Evolutionary conservation across 2,113 vertebrate genomes (phyloP).

Genomic region (Penelope pileata): DNA sequence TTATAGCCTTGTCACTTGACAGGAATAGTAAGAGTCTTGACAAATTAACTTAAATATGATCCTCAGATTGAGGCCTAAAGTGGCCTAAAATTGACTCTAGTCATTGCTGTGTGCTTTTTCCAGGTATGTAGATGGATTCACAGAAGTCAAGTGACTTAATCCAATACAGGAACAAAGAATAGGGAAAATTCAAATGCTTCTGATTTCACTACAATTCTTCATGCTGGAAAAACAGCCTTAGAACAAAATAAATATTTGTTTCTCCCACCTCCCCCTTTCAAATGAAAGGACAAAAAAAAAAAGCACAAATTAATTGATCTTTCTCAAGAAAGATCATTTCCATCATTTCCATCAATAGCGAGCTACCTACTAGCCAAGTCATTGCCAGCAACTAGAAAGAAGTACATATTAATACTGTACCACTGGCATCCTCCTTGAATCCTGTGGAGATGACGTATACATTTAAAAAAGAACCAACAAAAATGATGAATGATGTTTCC

Average conservation of each 20-base stretch:
- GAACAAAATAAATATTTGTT: too few relatives aligned
- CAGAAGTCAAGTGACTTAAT: neutral
- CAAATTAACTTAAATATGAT: neutral
- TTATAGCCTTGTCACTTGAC: neutral
- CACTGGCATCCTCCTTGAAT: neutral
- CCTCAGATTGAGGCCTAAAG: neutral
- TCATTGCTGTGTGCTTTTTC: neutral
- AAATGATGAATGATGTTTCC: neutral
- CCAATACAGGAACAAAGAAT: neutral
- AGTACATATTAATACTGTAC: neutral
- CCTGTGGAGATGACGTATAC: neutral
- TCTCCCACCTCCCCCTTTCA: neutral
- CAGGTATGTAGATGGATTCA: neutral
- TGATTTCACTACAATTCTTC: neutral
- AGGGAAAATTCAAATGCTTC: neutral
- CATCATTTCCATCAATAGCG: neutral
- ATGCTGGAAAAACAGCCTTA: neutral
- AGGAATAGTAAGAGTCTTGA: neutral
- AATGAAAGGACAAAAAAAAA: neutral
- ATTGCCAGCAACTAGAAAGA: neutral
- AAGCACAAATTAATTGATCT: conserved; percentile 1
- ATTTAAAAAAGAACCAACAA: neutral
- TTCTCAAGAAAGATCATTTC: neutral
- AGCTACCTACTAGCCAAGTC: neutral
- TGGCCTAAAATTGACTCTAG: too few relatives aligned